Conservation (phyloP, 2,113 vertebrate genomes). For the Sterrhoptilus dennistouni region DNA sequence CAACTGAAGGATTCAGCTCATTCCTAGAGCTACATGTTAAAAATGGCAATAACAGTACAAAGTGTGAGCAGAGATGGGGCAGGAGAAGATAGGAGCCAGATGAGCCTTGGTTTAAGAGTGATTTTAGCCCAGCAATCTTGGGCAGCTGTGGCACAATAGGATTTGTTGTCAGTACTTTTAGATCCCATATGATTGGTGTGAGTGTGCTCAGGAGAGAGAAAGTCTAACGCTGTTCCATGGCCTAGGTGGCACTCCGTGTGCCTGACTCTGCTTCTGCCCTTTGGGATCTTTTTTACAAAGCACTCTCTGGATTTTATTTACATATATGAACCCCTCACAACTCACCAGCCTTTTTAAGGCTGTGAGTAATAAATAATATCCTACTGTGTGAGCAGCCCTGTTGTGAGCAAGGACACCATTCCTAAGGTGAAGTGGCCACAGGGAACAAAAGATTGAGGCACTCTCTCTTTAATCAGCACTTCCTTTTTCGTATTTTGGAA, state of each 20-base stretch:
- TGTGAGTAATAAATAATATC: neutral
- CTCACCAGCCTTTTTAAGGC: neutral
- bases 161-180: neutral
- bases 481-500: neutral
- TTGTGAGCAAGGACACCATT: neutral
- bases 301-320: neutral
- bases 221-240: accelerated
- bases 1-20: neutral
- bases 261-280: neutral
- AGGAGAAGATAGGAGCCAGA: neutral
- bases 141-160: neutral
- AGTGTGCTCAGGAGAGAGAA: neutral
- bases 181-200: accelerated
- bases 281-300: neutral
- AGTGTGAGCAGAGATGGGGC: neutral
- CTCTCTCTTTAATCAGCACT: neutral
- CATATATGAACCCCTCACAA: neutral
- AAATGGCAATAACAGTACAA: neutral
- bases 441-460: neutral
- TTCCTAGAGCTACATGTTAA: neutral
- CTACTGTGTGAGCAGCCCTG: neutral
- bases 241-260: neutral
- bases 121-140: neutral
- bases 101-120: neutral
- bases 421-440: neutral